Conservation (phyloP, 2,888 invertebrate species). For the Rhagophthalmus giganteus region DNA sequence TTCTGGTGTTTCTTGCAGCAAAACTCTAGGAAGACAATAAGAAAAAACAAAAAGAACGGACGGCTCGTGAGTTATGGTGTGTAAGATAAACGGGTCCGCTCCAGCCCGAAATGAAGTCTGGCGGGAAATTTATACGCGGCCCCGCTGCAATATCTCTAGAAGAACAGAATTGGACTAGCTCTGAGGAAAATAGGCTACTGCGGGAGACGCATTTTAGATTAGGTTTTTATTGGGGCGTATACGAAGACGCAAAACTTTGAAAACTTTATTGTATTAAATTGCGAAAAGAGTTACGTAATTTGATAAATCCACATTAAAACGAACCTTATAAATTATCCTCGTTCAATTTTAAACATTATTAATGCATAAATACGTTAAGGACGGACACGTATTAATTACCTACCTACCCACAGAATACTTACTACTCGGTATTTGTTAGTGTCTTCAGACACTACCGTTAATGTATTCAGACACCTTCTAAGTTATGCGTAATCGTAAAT, state of each 20-base stretch:
- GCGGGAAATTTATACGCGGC: constrained; percentile 58
- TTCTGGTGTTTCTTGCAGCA: constrained; percentile 54
- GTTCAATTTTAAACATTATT: constrained; percentile 4
- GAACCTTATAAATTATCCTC: constrained; percentile 4
- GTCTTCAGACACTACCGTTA: no score
- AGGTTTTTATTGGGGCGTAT: constrained; percentile 53
- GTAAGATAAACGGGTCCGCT: constrained; percentile 73
- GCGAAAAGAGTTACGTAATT: constrained; percentile 6
- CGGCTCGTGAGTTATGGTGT: constrained; percentile 65
- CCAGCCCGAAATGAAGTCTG: constrained; percentile 73
- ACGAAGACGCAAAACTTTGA: constrained; percentile 27
- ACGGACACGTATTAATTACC: neutral
- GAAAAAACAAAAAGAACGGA: constrained; percentile 53
- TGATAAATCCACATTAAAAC: neutral
- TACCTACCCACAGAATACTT: neutral
- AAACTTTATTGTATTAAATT: constrained; percentile 22
- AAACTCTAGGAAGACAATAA: constrained; percentile 55
- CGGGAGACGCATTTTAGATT: constrained; percentile 56
- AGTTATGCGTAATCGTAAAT: neutral
- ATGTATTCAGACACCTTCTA: neutral
- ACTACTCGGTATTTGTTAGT: no score
- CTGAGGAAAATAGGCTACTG: constrained; percentile 54
- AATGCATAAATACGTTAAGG: constrained; percentile 1
- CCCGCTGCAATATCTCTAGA: constrained; percentile 56
- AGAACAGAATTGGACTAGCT: constrained; percentile 57